Base-by-base conservation (phyloP, 2,888 invertebrate genomes). In the Fragum sueziense region DNA sequence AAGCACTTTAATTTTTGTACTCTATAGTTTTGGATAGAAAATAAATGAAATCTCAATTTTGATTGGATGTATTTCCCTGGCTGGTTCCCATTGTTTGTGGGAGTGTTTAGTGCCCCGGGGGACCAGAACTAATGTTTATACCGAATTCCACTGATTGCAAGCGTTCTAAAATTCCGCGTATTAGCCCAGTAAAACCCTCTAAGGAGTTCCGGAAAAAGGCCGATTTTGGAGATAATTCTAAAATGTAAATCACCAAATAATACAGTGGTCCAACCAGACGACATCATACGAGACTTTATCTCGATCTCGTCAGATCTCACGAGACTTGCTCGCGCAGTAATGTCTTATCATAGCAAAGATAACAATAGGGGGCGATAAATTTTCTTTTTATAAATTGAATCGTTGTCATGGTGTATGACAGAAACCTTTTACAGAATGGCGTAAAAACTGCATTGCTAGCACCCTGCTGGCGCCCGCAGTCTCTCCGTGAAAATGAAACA, bases 201-300 rank as follows among this genome's bases (percentile, higher is more conserved):
- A 22, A 25, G 73, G 70, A 70, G 34, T 54, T 37, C 37, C 31
- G 25, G 47, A 61, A 65, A 65, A 65, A 41, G 41, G 47, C 41
- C 65, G 65, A 65, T 65, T 25, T 41, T 9, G 29, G n/a, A 41
- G 77, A 78, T 73, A 78, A 78, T 51, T 70, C 52, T 47, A 37
- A 78, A 69, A 78, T 78, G 73, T 78, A 78, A 77, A 78, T 78
- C 77, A 78, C 33, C 73, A 52, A 73, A 78, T 73, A 78, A 78
- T 78, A 29, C 47, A 22, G 27, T 51, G 73, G 52, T 61, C 47
- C 57, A 31, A 69, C 74, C 67, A 76, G 76, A 74, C 76, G 80
- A 76, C 76, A 74, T 61, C 37, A 70, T 68, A 51, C 52, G 74
- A 74, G 80, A 76, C 80, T 61, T 80, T 80, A 80, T 80, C 80